phyloP scores from a whole-genome alignment of 2,888 invertebrate genomes.

The Lypha dubia region DNA sequence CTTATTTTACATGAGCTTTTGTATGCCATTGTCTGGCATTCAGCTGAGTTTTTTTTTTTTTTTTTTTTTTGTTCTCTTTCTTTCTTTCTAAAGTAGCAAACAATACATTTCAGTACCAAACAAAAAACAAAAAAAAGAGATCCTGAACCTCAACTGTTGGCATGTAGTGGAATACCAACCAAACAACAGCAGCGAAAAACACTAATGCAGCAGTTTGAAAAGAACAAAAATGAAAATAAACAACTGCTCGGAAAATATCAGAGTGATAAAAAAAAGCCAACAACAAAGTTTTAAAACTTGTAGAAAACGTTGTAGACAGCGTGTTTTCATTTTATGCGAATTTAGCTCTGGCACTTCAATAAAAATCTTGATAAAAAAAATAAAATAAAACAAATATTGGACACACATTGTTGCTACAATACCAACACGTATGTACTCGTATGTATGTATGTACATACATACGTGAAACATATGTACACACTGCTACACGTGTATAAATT shows the following conservation, averaged over 20 bases:
- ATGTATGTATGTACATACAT: background rate
- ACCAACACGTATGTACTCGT: conserved; percentile 26
- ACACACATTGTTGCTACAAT: conserved; percentile 41
- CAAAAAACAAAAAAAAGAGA: conserved; percentile 31
- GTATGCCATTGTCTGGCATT: conserved; percentile 71
- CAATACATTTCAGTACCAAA: conserved; percentile 36
- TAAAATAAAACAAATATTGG: background rate
- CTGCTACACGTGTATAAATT: too few species aligned
- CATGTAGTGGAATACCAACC: conserved; percentile 64
- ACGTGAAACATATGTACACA: background rate
- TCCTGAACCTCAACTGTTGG: conserved; percentile 53
- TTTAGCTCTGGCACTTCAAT: conserved; percentile 82
- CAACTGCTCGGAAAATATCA: conserved; percentile 50
- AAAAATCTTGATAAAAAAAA: conserved; percentile 70
- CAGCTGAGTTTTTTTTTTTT: conserved; percentile 23
- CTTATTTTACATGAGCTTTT: conserved; percentile 73
- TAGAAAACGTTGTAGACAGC: conserved; percentile 83
- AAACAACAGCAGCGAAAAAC: conserved; percentile 41
- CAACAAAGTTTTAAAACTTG: conserved; percentile 80
- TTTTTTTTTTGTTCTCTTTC: background rate
- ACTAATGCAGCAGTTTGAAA: conserved; percentile 38
- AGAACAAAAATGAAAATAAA: conserved; percentile 47
- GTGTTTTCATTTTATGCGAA: conserved; percentile 83
- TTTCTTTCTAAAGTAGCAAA: conserved; percentile 45
- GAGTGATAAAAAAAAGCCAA: conserved; percentile 50